phyloP scores from a whole-genome alignment of 1,140 invertebrate species.

The Papilio dardanus region DNA sequence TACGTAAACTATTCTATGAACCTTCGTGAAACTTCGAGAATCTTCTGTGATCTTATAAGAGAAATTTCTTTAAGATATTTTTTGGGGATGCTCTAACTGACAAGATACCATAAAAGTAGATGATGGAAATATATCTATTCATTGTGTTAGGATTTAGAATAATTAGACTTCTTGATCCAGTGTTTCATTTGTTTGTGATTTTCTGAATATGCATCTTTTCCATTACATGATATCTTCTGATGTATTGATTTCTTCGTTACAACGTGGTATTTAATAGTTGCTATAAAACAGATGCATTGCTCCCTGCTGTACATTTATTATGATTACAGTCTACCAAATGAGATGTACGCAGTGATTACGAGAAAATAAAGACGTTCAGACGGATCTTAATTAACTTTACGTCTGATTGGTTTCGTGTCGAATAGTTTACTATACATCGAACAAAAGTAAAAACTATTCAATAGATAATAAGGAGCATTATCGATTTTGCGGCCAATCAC shows the following conservation, averaged over 20 bases:
- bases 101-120: too few relatives aligned
- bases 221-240: too few relatives aligned
- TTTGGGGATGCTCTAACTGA: too few relatives aligned
- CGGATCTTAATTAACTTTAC: slow-evolving; percentile 34
- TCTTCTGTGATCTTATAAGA: not conserved
- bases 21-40: not conserved
- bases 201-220: too few relatives aligned
- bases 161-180: too few relatives aligned
- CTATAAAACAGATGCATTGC: not conserved
- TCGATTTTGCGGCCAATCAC: slow-evolving; percentile 55
- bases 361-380: slow-evolving; percentile 30
- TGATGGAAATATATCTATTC: too few relatives aligned
- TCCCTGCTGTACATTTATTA: slow-evolving; percentile 37
- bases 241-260: slow-evolving; percentile 10
- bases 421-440: slow-evolving; percentile 33
- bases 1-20: slow-evolving; percentile 34
- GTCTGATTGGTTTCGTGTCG: slow-evolving; percentile 26
- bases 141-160: too few relatives aligned
- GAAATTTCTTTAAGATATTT: not conserved
- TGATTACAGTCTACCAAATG: slow-evolving; percentile 45
- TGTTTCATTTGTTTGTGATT: too few relatives aligned
- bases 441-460: slow-evolving; percentile 44
- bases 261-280: not conserved
- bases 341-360: slow-evolving; percentile 37
- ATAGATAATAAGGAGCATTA: slow-evolving; percentile 49